Base-by-base conservation (phyloP, 2,113 vertebrate species). In the Zosterops lateralis region DNA sequence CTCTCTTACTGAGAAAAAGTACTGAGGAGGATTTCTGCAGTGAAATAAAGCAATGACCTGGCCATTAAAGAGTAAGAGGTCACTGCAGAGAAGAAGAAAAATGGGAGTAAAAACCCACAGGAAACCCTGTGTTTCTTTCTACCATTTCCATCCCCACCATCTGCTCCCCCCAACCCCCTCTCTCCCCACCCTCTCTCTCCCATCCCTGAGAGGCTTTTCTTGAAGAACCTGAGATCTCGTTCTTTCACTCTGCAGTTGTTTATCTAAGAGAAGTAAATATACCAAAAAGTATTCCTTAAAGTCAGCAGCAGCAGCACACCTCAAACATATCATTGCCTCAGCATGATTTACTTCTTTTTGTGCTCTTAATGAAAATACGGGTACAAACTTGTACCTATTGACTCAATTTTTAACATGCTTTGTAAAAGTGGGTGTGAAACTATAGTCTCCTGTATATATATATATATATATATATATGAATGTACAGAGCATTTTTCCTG, bases 61-160 rank as follows among this genome's bases (percentile, higher is more conserved):
- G 2, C 32, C 7, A 2, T 53, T 48, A 48, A 72, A 57, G n/a
- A 57, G 11, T 31, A 61, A 17, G 24, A 91, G 15, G 4, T 53
- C 42, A 61, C 6, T 47, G 11, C 16, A 77, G 29, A 86, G 14
- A 21, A 80, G 57, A 67, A 54, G 8, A 85, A 64, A 61, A 17
- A 17, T 7, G 5, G 4, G 3, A 32, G 2, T 4, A 24, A 68
- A 68, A 57, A 1, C 1, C 1, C 4, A 7, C 18, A 34, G 38
- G 21, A 53, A 38, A 28, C 1, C 1, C 17, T 42, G 4, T 29
- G 5, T 2, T 80, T 50, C 8, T 54, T 79, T 44, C 8, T 18
- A 42, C 14, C 21, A 31, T 25, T 20, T 61, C 11, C 2, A 2
- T 9, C 5, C 4, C 8, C 1, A 4, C 8, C 3, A 60, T 50